phyloP scores from a whole-genome alignment of 2,888 invertebrate species.

The Merodon equestris region DNA sequence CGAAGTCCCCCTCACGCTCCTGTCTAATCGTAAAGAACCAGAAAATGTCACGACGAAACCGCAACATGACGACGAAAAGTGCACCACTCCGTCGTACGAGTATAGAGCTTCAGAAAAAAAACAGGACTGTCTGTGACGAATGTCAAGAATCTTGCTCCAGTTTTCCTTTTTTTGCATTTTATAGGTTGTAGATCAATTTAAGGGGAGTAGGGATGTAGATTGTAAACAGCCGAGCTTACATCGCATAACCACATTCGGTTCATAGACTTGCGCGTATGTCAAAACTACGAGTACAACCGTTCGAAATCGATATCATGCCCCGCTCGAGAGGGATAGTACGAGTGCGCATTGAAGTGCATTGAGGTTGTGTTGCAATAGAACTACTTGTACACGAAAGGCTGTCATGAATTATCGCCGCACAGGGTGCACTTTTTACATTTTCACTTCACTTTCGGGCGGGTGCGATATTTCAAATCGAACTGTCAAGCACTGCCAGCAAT shows the following conservation, averaged over 20 bases:
- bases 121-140: slow-evolving; percentile 47
- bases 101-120: slow-evolving; percentile 16
- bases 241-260: slow-evolving; percentile 40
- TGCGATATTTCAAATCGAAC: slow-evolving; percentile 51
- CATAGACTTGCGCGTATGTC: slow-evolving; percentile 37
- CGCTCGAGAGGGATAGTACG: not conserved
- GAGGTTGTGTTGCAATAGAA: slow-evolving; percentile 48
- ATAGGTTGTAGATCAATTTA: slow-evolving; percentile 18
- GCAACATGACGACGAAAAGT: slow-evolving; percentile 45
- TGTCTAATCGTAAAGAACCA: slow-evolving; percentile 37
- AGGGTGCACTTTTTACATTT: slow-evolving; percentile 18
- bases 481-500: slow-evolving; percentile 58
- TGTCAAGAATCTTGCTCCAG: slow-evolving; percentile 62
- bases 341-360: slow-evolving; percentile 2
- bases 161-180: slow-evolving; percentile 23
- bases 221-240: slow-evolving; percentile 46
- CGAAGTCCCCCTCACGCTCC: not conserved
- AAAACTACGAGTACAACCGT: slow-evolving; percentile 35
- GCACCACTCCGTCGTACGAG: slow-evolving; percentile 4
- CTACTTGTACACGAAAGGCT: not conserved
- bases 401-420: slow-evolving; percentile 49
- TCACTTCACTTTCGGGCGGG: slow-evolving; percentile 37
- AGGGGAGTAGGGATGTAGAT: slow-evolving; percentile 34
- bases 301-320: slow-evolving; percentile 49
- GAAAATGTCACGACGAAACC: slow-evolving; percentile 59